Base-by-base conservation (phyloP, 2,113 vertebrate genomes). In the Siniperca knerii region DNA sequence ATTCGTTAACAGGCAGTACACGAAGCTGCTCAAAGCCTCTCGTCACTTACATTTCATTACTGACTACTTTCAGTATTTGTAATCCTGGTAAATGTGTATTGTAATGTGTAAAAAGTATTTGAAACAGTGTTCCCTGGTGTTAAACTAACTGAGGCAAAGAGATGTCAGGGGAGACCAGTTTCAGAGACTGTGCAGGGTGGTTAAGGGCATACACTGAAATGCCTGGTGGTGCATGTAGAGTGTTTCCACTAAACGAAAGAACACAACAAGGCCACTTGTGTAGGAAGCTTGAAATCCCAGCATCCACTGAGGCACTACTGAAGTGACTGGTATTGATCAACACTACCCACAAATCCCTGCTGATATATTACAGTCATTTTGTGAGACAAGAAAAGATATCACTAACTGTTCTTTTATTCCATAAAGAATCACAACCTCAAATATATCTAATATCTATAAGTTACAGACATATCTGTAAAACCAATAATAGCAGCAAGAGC, bases 1-100 rank as follows among this genome's bases (percentile, higher is more conserved):
- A 62, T 66, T 75, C 58, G 67, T 72, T 65, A 74, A 57, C 55
- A 71, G 40, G 52, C 13, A 42, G 8, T 1, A 11, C 54, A 80
- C 5, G 12, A 62, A 57, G 42, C 58, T 80, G 68, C 73, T 52
- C 42, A 72, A 87, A 85, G 82, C 58, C 62, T 83, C n/a, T 79
- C 6, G 16, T 74, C 71, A 79, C 23, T 66, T 75, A 50, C 9
- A 78, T 86, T 79, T 78, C 8, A 73, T 79, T 73, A 70, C 23
- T 48, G 40, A 42, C 57, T 50, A 29, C 13, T 81, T 81, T 42
- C 64, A 64, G 52, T 42, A 42, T 62, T 83, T 77, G 62, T 73
- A 75, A 89, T 82, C 73, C 65, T 62, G 65, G 40, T 46, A 76
- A 84, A 90, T 66, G n/a, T 50, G 57, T 67, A 60, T 25, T 66